These are phyloP conservation scores for Lasiurus cinereus DNA, from an alignment of 2,113 vertebrate genomes.

Conservation along the genomic window DNA sequence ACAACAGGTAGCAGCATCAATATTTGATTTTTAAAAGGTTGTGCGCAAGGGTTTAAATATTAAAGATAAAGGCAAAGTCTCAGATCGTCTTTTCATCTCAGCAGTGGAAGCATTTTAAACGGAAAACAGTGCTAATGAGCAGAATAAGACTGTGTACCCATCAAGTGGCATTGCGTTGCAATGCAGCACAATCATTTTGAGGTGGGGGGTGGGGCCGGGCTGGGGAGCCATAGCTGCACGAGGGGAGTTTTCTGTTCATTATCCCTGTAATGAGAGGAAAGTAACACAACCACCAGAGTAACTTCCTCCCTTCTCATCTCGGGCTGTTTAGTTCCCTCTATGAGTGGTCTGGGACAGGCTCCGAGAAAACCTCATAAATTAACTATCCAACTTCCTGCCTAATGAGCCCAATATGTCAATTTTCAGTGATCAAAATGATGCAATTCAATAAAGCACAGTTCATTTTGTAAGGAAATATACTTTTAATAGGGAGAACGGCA, in stretches of 20 bases:
- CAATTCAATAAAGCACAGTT: conserved; percentile 84
- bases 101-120: conserved; percentile 78
- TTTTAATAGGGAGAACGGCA: conserved; percentile 79
- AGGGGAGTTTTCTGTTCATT: conserved; percentile 70
- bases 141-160: conserved; percentile 76
- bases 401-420: conserved; percentile 87
- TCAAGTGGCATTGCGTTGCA: conserved; percentile 59
- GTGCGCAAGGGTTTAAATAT: conserved; percentile 86
- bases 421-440: conserved; percentile 86
- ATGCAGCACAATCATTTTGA: conserved; percentile 35
- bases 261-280: conserved; percentile 67
- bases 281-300: not conserved
- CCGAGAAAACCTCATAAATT: conserved; percentile 82
- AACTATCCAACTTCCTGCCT: conserved; percentile 84
- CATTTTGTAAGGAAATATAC: conserved; percentile 82
- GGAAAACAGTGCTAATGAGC: conserved; percentile 84
- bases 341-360: conserved; percentile 77
- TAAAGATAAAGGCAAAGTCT: conserved; percentile 84
- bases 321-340: conserved; percentile 64
- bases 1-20: conserved; percentile 89
- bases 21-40: conserved; percentile 90
- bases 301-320: conserved; percentile 49
- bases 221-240: not conserved
- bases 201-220: not conserved
- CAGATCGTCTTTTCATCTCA: conserved; percentile 84